Percentiles rank a stretch among this genome's conserved stretches.
Conservation (phyloP, 1,140 invertebrate species). For the Cepaea nemoralis region DNA sequence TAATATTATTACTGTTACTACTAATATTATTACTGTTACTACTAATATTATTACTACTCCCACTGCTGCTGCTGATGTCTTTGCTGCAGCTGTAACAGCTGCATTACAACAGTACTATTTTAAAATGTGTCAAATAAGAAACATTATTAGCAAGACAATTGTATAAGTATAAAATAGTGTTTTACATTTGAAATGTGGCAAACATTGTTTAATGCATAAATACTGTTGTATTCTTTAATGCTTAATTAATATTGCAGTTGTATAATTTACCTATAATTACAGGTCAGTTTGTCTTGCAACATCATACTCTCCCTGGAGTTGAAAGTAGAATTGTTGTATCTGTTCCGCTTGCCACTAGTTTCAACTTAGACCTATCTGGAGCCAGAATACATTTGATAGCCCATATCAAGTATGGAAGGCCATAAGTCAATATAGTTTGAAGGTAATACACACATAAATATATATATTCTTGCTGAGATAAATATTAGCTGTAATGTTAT, state of each 20-base stretch:
- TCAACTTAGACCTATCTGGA: conserved; percentile 73
- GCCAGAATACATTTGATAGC: conserved; percentile 73
- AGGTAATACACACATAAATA: conserved; percentile 56
- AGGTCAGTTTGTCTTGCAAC: conserved; percentile 72
- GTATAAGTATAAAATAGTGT: too few relatives aligned
- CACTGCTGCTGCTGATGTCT: too few relatives aligned
- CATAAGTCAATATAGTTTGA: conserved; percentile 70
- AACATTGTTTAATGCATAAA: too few relatives aligned
- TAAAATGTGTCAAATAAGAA: conserved; percentile 33
- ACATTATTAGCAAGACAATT: too few relatives aligned
- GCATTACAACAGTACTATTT: too few relatives aligned
- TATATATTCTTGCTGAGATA: neutral
- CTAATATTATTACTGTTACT: too few relatives aligned
- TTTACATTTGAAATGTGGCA: too few relatives aligned
- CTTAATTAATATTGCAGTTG: too few relatives aligned
- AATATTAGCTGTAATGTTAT: neutral
- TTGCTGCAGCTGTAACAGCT: too few relatives aligned
- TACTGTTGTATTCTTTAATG: too few relatives aligned
- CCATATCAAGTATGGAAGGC: conserved; percentile 74
- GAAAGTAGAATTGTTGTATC: conserved; percentile 67
- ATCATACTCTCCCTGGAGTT: conserved; percentile 63
- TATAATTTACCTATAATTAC: conserved; percentile 40
- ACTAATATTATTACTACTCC: too few relatives aligned
- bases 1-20: too few relatives aligned
- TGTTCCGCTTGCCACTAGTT: conserved; percentile 60